A percentile compares a stretch with the other conserved stretches of the same genome.
These are phyloP conservation scores for Rhinolophus sinicus DNA, from an alignment of 2,113 vertebrate genomes.

Conservation along the genomic window DNA sequence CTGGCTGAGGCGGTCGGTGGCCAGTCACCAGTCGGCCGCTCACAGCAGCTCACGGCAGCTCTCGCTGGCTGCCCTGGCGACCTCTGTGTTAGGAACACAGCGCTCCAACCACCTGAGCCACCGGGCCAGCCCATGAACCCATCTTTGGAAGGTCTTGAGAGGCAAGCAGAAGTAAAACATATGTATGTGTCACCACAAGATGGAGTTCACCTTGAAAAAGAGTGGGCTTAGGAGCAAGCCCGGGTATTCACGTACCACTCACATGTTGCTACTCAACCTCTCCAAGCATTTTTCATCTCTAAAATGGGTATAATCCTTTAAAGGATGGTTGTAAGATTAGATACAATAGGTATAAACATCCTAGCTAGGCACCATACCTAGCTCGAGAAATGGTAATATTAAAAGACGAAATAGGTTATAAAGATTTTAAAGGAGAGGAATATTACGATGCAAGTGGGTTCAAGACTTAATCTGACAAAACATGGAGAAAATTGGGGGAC, in stretches of 20 bases:
- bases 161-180: neutral
- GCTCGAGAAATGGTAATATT: neutral
- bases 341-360: neutral
- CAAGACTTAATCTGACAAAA: neutral
- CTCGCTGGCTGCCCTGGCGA: too few relatives aligned
- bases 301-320: neutral
- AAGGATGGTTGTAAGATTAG: neutral
- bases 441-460: neutral
- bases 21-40: too few relatives aligned
- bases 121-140: too few relatives aligned
- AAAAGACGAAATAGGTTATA: neutral
- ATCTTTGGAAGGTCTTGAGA: too few relatives aligned
- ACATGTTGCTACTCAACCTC: neutral
- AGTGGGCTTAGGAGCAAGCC: neutral
- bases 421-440: neutral
- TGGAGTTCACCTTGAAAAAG: neutral
- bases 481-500: neutral
- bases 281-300: neutral
- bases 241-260: neutral
- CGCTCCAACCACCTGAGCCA: too few relatives aligned
- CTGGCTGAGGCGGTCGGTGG: too few relatives aligned
- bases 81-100: too few relatives aligned
- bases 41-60: too few relatives aligned
- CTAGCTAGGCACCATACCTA: neutral
- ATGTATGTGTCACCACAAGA: rapidly evolving